phyloP scores from a whole-genome alignment of 2,797 vertebrate genomes.

The Scolopax rusticola region DNA sequence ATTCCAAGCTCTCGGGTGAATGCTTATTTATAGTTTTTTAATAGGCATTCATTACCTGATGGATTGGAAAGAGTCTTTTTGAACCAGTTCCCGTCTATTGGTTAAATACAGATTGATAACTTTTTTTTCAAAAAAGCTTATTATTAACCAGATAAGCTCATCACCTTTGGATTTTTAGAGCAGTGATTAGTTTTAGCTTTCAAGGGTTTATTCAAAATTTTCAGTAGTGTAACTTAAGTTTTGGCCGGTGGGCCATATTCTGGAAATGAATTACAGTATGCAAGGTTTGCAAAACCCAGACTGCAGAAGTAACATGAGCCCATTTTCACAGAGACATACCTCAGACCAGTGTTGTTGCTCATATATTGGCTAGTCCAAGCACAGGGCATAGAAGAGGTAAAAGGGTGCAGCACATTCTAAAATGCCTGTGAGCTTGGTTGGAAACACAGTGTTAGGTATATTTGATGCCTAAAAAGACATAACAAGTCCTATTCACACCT shows the following conservation, averaged over 20 bases:
- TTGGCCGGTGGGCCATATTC: constrained; percentile 29
- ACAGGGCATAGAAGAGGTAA: background rate
- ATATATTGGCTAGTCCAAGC: background rate
- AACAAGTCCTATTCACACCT: constrained; percentile 40
- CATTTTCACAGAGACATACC: background rate
- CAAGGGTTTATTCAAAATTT: constrained; percentile 34
- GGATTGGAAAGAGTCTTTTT: constrained; percentile 56
- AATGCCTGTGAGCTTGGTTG: constrained; percentile 24
- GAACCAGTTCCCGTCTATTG: constrained; percentile 31
- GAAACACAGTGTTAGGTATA: constrained; percentile 28
- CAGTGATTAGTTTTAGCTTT: constrained; percentile 41
- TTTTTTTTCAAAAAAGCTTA: constrained; percentile 24
- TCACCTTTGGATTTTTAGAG: constrained; percentile 46
- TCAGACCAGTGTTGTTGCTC: background rate
- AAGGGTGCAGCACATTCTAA: constrained; percentile 6
- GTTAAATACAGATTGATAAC: constrained; percentile 51
- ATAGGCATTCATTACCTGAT: constrained; percentile 68
- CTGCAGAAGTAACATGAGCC: background rate
- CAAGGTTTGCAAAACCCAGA: constrained; percentile 2
- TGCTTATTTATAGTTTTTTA: constrained; percentile 75
- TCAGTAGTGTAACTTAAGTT: constrained; percentile 12
- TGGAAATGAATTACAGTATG: constrained; percentile 20
- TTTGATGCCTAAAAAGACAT: constrained; percentile 42
- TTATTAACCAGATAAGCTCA: constrained; percentile 48
- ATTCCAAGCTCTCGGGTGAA: constrained; percentile 67